Percentiles rank a stretch among this genome's conserved stretches.
Evolutionary conservation across 1,140 invertebrate genomes (phyloP).

Genomic region (Sycophila sp.): DNA sequence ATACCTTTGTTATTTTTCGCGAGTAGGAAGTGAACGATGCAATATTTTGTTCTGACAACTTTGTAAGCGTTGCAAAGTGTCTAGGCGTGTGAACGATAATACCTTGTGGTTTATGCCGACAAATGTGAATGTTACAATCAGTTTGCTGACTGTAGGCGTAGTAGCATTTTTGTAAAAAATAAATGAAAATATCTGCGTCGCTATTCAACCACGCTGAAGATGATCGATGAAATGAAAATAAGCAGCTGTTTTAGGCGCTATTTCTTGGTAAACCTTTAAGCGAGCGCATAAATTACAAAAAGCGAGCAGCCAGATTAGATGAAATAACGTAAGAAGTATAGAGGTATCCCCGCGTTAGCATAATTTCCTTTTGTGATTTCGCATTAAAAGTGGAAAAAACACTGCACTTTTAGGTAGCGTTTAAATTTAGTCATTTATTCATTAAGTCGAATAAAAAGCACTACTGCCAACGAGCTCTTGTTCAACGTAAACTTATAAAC

Average conservation of each 20-base stretch:
- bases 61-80: background rate
- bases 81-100: background rate
- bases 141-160: constrained; percentile 19
- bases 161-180: constrained; percentile 13
- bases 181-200: background rate
- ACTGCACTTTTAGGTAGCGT: constrained; percentile 9
- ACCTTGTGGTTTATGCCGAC: too few relatives aligned
- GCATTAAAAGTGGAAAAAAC: constrained; percentile 2
- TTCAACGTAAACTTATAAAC: constrained; percentile 4
- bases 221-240: too few relatives aligned
- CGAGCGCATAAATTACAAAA: background rate
- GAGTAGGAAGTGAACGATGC: constrained; percentile 9
- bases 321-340: constrained; percentile 14
- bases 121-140: constrained; percentile 1
- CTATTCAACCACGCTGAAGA: too few relatives aligned
- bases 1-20: constrained; percentile 19
- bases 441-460: constrained; percentile 5
- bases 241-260: constrained; percentile 5
- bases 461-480: constrained; percentile 24
- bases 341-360: constrained; percentile 3
- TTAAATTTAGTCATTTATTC: constrained; percentile 13
- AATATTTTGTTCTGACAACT: constrained; percentile 25
- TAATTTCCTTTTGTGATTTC: constrained; percentile 35
- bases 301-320: background rate
- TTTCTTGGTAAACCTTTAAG: constrained; percentile 20